A percentile compares a stretch with the other conserved stretches of the same genome.
These are phyloP conservation scores for Anomalospiza imberbis DNA, from an alignment of 2,797 vertebrate genomes.

Conservation along the genomic window DNA sequence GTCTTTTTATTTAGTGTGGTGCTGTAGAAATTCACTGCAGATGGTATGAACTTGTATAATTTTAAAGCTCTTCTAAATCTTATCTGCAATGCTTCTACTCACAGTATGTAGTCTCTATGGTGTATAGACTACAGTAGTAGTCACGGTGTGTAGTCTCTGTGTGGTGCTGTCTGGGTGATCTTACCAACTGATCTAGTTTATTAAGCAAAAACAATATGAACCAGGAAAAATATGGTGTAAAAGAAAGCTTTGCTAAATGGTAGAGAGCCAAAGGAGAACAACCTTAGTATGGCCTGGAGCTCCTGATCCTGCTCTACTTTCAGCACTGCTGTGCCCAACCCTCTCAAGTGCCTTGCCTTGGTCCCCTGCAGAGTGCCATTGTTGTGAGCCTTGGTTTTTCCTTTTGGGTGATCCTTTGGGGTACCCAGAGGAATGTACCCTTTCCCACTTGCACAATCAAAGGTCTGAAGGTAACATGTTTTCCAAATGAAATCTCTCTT, in stretches of 20 bases:
- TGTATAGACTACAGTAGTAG: too few relatives aligned
- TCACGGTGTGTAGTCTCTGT: not conserved
- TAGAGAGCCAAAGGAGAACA: not conserved
- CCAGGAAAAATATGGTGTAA: not conserved
- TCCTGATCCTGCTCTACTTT: not conserved
- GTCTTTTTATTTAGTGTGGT: not conserved
- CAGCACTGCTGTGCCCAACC: not conserved
- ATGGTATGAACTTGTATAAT: not conserved
- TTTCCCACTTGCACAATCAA: not conserved
- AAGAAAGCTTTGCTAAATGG: not conserved
- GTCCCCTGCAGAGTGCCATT: not conserved
- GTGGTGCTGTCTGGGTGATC: not conserved
- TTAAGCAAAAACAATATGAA: not conserved
- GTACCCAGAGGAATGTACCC: not conserved
- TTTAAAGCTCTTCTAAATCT: not conserved
- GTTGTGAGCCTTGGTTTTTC: not conserved
- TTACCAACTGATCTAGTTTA: not conserved
- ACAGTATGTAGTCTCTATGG: accelerated
- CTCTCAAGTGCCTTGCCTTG: not conserved
- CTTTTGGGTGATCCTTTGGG: not conserved
- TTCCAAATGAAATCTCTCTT: not conserved
- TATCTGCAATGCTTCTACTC: not conserved
- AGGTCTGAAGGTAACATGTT: not conserved
- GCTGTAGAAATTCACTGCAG: not conserved
- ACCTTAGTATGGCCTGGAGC: not conserved